Conservation (phyloP, 2,888 invertebrate species). For the Drosophila leonis region DNA sequence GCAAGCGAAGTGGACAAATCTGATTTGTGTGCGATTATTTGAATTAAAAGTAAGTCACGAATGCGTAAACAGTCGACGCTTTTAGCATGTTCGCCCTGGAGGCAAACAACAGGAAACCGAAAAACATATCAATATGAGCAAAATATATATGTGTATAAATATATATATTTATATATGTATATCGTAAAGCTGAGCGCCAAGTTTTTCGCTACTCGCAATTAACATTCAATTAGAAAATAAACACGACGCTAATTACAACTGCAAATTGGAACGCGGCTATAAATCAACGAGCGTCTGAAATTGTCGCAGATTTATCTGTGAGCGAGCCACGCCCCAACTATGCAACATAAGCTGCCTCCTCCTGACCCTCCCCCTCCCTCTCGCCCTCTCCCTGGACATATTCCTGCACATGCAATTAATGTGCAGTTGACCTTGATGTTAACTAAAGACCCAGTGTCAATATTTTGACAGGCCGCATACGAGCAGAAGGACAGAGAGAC, state of each 20-base stretch:
- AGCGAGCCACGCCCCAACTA: constrained; percentile 16
- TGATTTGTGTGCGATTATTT: constrained; percentile 70
- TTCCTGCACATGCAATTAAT: constrained; percentile 62
- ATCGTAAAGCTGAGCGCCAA: constrained; percentile 18
- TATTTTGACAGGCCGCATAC: constrained; percentile 68
- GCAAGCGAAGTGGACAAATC: constrained; percentile 47
- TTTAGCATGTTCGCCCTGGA: constrained; percentile 62
- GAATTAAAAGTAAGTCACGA: constrained; percentile 79
- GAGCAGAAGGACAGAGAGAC: not conserved
- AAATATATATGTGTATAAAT: not conserved
- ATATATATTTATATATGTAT: not conserved
- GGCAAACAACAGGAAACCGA: constrained; percentile 23
- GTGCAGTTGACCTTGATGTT: constrained; percentile 73
- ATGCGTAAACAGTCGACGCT: constrained; percentile 57
- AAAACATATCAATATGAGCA: not conserved
- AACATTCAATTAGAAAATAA: constrained; percentile 78
- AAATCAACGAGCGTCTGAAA: constrained; percentile 32
- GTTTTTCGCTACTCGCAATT: constrained; percentile 61
- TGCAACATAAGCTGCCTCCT: not conserved
- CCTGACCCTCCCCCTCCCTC: not conserved
- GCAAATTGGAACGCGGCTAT: constrained; percentile 53
- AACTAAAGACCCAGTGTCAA: constrained; percentile 72
- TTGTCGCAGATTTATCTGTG: constrained; percentile 65
- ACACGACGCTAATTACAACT: constrained; percentile 61
- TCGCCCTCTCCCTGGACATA: not conserved